Evolutionary conservation across 2,797 vertebrate species (phyloP), one percentile per base, ranked within the genome.

Genomic region (Sardinella longiceps): DNA sequence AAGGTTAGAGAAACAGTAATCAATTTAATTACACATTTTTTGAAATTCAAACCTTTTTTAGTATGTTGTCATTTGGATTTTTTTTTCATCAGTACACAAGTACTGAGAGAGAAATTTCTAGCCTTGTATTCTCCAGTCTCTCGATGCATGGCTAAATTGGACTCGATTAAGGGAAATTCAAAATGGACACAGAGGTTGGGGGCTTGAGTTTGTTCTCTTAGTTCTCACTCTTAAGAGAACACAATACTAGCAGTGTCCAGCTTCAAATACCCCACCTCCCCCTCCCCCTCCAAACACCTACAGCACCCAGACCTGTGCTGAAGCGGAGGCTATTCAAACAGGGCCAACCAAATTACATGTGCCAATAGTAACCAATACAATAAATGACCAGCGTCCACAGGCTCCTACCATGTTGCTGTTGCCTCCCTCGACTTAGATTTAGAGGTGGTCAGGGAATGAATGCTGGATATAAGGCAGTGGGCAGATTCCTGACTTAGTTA

Each of bases 391-490:
- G 28, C 28, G 63, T 18, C 63, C 28, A 30, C 63, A 70, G 63
- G 14, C 18, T 70, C 30, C 14, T 33, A 33, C 30, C 12, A 70
- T 33, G 28, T 33, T 33, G 63, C 28, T 33, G 33, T 66, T 14
- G 5, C 15, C 11, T 77, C 70, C 33, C 70, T 87, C 70, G 86
- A 81, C 45, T 83, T 83, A 82, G 81, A 87, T 43, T 43, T 87
- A 82, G 89, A 88, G 81, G 48, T 87, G 85, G 85, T 84, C 91
- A 88, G 89, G 90, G 91, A 94, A 93, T 92, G 91, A 90, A 90
- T 91, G 74, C 84, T 91, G 90, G 90, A 93, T 90, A 90, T 94
- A 94, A 95, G 94, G 94, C 94, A 94, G 92, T 92, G 86, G 91
- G 92, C 91, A 90, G 84, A 84, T 83, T 94, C 91, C 92, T 92